These are phyloP conservation scores for Heliocidaris erythrogramma DNA, from an alignment of 35 echinoderm and acorn worm species.

Conservation along the genomic window DNA sequence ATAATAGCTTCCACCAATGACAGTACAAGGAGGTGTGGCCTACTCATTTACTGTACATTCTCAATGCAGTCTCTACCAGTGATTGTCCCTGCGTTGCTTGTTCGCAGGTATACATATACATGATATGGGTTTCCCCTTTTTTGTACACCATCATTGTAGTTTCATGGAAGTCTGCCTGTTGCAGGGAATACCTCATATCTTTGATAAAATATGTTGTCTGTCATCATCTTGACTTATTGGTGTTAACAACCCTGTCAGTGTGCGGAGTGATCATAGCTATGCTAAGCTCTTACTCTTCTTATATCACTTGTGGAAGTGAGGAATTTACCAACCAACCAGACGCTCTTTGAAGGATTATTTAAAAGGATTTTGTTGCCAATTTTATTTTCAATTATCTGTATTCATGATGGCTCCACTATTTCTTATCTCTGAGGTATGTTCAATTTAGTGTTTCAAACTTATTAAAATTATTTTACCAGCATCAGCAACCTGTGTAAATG, in stretches of 20 bases:
- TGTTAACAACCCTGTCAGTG: background rate
- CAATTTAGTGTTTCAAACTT: background rate
- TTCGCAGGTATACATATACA: background rate
- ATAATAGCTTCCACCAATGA: background rate
- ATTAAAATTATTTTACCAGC: background rate
- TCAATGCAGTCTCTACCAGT: background rate
- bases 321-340: background rate
- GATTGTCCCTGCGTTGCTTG: background rate
- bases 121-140: too few relatives aligned
- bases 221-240: background rate
- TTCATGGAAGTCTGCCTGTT: background rate
- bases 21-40: background rate
- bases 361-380: background rate
- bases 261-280: background rate
- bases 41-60: background rate
- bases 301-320: background rate
- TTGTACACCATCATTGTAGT: background rate
- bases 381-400: background rate
- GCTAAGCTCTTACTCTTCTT: background rate
- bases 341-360: background rate
- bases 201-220: background rate
- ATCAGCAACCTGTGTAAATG: too few relatives aligned
- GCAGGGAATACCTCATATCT: background rate
- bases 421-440: conserved; percentile 30
- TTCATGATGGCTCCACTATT: conserved; percentile 42